Evolutionary conservation across 2,888 invertebrate species (phyloP).

Genomic region (Leucoptera coffeella): DNA sequence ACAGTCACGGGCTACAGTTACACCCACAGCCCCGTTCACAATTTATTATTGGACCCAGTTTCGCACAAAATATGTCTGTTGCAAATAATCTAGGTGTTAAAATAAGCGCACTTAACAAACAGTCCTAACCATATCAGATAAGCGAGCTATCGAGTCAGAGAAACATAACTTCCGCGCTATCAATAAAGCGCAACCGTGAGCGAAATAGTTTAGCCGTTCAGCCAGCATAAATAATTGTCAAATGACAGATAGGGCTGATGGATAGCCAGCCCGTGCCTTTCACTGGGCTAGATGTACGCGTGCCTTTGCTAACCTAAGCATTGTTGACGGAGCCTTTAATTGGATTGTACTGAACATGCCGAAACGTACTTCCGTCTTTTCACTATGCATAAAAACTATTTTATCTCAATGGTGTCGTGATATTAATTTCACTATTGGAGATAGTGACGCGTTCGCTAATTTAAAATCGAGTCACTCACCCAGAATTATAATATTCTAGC

Average conservation of each 20-base stretch:
- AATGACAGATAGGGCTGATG: slow-evolving; percentile 46
- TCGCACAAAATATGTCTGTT: slow-evolving; percentile 38
- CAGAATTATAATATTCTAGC: too few species aligned
- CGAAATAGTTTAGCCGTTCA: slow-evolving; percentile 44
- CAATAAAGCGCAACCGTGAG: slow-evolving; percentile 51
- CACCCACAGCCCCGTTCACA: slow-evolving; percentile 46
- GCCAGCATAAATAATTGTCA: slow-evolving; percentile 51
- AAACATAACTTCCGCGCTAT: slow-evolving; percentile 46
- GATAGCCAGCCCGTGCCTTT: too few species aligned
- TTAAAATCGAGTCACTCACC: too few species aligned
- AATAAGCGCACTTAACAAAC: slow-evolving; percentile 51
- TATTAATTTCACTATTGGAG: too few species aligned
- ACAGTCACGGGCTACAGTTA: slow-evolving; percentile 36
- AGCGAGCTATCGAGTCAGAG: slow-evolving; percentile 41
- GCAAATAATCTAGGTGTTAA: slow-evolving; percentile 50
- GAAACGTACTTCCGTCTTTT: too few species aligned
- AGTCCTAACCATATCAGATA: slow-evolving; percentile 51
- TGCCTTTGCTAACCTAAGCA: too few species aligned
- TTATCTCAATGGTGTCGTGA: too few species aligned
- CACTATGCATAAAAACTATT: too few species aligned
- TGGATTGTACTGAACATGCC: too few species aligned
- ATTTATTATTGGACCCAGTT: slow-evolving; percentile 48
- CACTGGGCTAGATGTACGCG: too few species aligned
- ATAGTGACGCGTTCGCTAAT: too few species aligned
- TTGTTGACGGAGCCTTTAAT: too few species aligned